Evolutionary conservation across 2,888 invertebrate genomes (phyloP).

Genomic region (Steinernema scapterisci): DNA sequence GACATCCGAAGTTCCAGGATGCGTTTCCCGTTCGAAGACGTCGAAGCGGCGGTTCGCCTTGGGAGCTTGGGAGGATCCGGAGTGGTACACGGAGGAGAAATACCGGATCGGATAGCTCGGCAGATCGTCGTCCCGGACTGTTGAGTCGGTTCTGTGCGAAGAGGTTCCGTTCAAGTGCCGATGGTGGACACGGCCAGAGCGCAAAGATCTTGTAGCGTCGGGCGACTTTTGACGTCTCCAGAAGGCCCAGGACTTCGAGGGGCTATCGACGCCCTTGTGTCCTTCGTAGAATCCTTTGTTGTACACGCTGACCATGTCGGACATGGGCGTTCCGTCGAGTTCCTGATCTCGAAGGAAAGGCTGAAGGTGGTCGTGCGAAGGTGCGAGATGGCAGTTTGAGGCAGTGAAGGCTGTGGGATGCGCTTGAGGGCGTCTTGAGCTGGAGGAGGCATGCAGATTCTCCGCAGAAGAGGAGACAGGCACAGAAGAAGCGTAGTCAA

Average conservation of each 20-base stretch:
- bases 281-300: conserved; percentile 20
- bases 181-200: neutral
- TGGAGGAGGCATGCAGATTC: conserved; percentile 32
- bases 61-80: conserved; percentile 7
- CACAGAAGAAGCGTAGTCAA: conserved; percentile 30
- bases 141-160: conserved; percentile 33
- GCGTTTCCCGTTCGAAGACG: neutral
- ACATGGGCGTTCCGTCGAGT: neutral
- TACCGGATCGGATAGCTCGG: conserved; percentile 49
- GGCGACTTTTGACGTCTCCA: neutral
- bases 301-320: conserved; percentile 7
- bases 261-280: neutral
- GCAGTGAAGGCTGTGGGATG: conserved; percentile 18
- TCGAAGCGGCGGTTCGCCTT: neutral
- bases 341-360: conserved; percentile 14
- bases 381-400: conserved; percentile 14
- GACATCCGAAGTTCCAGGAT: conserved; percentile 18
- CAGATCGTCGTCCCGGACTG: conserved; percentile 44
- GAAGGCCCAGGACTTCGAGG: neutral
- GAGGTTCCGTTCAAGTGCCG: neutral
- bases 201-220: neutral
- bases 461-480: conserved; percentile 28
- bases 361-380: conserved; percentile 16
- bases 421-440: conserved; percentile 21
- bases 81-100: conserved; percentile 44